Conservation (phyloP, 2,113 vertebrate species). For the Leptosomus discolor region DNA sequence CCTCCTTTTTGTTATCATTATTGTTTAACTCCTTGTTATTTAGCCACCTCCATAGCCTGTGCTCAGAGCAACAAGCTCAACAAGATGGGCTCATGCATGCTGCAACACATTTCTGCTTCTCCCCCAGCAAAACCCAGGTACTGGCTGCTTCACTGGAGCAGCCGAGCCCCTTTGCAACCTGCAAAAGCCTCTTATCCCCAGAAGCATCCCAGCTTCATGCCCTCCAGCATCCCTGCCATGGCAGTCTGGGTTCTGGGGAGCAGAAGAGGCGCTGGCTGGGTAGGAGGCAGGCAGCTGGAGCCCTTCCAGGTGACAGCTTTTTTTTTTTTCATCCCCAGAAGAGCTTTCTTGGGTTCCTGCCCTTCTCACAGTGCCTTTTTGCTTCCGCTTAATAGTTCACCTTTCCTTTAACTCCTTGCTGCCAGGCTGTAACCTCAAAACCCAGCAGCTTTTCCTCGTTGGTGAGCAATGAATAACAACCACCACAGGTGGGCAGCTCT, state of each 20-base stretch:
- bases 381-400: not conserved
- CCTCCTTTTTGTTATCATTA: accelerated
- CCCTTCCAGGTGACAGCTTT: not conserved
- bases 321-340: not conserved
- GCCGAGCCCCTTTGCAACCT: not conserved
- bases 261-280: not conserved
- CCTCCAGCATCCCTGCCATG: accelerated
- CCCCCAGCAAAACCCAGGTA: not conserved
- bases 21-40: not conserved
- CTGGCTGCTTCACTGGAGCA: accelerated
- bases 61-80: not conserved
- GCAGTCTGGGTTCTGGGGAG: not conserved
- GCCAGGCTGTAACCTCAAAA: not conserved
- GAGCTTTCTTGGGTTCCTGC: not conserved
- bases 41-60: accelerated
- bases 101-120: not conserved
- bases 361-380: not conserved
- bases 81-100: accelerated
- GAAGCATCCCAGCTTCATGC: accelerated
- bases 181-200: not conserved
- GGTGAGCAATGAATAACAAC: not conserved
- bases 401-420: not conserved
- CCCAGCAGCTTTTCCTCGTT: not conserved
- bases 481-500: not conserved
- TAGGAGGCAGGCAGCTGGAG: not conserved